Conservation (phyloP, 2,888 invertebrate species). For the Cryptus viduatorius region DNA sequence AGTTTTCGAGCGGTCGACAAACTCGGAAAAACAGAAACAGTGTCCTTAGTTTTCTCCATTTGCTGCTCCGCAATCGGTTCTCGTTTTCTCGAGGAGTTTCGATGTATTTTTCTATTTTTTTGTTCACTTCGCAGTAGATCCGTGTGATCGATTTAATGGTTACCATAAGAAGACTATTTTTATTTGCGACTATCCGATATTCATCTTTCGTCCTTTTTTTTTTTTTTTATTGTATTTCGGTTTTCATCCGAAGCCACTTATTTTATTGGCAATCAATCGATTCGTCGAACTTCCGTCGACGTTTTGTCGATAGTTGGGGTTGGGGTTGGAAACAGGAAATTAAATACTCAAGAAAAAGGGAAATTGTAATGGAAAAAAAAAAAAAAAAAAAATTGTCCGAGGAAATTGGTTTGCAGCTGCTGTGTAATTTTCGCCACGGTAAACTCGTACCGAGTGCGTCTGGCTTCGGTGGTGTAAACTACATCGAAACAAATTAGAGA, state of each 20-base stretch:
- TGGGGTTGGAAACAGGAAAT: background rate
- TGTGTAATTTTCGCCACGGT: background rate
- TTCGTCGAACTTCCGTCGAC: background rate
- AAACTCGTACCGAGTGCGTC: background rate
- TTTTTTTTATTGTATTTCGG: background rate
- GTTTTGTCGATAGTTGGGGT: background rate
- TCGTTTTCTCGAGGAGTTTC: background rate
- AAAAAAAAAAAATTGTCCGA: background rate
- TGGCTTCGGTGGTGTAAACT: conserved; percentile 18
- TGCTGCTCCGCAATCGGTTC: conserved; percentile 8
- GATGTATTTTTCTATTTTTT: background rate
- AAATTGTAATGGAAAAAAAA: background rate
- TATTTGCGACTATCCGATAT: background rate
- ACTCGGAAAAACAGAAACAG: conserved; percentile 23
- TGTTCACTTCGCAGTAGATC: background rate
- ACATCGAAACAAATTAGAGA: conserved; percentile 33
- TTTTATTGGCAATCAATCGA: conserved; percentile 5
- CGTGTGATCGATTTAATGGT: conserved; percentile 11
- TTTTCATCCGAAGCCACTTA: background rate
- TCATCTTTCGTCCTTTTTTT: background rate
- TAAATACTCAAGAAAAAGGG: background rate
- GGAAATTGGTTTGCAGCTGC: conserved; percentile 1
- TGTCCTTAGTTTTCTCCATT: conserved; percentile 1
- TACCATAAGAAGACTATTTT: background rate
- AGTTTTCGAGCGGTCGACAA: conserved; percentile 16